Evolutionary conservation across 2,113 vertebrate species (phyloP), one percentile per base, ranked within the genome.

Genomic region (Bungarus multicinctus): DNA sequence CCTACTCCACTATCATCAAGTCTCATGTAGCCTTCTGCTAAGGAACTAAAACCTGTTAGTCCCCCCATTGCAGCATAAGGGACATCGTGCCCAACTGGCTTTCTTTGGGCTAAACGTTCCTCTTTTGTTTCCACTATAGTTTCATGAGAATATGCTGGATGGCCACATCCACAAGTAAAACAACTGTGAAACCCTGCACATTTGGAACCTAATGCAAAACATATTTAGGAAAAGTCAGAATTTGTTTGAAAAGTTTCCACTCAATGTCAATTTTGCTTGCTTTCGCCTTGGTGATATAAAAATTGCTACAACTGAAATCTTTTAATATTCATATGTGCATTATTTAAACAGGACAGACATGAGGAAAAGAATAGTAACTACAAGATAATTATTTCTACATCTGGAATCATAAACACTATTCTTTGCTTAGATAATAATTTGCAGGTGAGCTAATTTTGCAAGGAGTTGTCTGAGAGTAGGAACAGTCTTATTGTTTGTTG

Each of bases 1-100:
- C 99, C 98, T 94, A 97, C 94, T 52, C 97, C 97, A 43, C 98
- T 98, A 92, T 96, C 95, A 94, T 98, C 98, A 0, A 99, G 96
- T 89, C 98, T 96, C 92, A 98, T 95, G 96, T 99, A 99, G 88
- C 98, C 98, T 93, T 99, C 98, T 92, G 98, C 96, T 85, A 99
- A 96, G 0, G 99, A 99, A 91, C 98, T 99, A 95, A 99, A 99
- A 9, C 99, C 98, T 0, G 98, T 99, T 90, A 99, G 92, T 4
- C 98, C 99, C 60, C 98, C 99, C 98, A 99, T 98, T 1, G 99
- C 98, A 89, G 98, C 98, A 0, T 98, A 99, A 3, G 98, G 98
- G 53, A 98, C 97, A 22, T 98, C 98, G 47, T 86, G 95, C 43
- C 99, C 99, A 92, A 98, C 97, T 0, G 98, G 98, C 93, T 93